Evolutionary conservation across 35 echinoderm and acorn worm species (phyloP).

Genomic region (Lytechinus variegatus): DNA sequence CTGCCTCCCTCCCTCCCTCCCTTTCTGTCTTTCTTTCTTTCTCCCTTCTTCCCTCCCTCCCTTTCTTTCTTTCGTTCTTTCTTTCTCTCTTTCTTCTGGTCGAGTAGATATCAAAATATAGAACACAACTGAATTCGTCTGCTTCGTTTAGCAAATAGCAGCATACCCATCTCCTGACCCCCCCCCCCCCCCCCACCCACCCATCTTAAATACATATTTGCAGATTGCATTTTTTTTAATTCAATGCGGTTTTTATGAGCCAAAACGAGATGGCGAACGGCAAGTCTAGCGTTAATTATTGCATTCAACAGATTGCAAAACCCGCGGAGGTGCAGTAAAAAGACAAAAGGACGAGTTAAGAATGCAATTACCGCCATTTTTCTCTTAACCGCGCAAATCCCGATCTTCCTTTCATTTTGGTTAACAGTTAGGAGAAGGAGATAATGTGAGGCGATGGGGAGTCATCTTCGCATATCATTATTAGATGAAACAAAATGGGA

Average conservation of each 20-base stretch:
- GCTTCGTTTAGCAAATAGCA: too few species aligned
- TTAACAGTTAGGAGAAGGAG: background rate
- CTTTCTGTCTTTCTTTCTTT: too few species aligned
- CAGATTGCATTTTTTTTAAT: background rate
- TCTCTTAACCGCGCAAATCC: background rate
- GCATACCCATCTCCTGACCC: too few species aligned
- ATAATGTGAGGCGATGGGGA: background rate
- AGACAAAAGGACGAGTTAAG: background rate
- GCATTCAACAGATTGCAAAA: background rate
- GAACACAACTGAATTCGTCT: too few species aligned
- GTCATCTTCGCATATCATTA: background rate
- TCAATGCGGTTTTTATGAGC: slow-evolving; percentile 18
- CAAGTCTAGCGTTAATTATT: background rate
- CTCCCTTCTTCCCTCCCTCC: too few species aligned
- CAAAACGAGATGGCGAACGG: background rate
- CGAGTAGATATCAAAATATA: too few species aligned
- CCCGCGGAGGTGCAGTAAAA: background rate
- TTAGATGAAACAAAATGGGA: background rate
- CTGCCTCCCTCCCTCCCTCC: too few species aligned
- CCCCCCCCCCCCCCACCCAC: background rate
- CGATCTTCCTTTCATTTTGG: background rate
- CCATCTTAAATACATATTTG: background rate
- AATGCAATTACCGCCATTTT: background rate
- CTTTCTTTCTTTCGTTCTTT: too few species aligned
- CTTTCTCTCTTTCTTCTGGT: too few species aligned